Evolutionary conservation across 2,797 vertebrate species (phyloP), one percentile per base, ranked within the genome.

Genomic region (Brachymystax lenok): DNA sequence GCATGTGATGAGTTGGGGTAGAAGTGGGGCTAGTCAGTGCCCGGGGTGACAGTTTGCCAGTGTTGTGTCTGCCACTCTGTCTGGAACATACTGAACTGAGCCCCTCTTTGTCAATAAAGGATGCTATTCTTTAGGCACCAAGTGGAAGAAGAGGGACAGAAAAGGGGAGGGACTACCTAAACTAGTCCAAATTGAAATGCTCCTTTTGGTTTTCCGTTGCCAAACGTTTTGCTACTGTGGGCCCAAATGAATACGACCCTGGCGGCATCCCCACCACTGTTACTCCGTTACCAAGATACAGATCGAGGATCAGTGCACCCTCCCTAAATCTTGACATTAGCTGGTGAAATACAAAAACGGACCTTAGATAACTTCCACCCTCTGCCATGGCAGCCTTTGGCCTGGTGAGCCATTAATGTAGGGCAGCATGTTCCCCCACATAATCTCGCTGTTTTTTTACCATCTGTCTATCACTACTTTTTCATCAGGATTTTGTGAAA

Each of bases 401-500:
- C 66, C 76, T 66, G 33, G n/a, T 50, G 27, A 75, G 54, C 75
- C 50, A 74, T 74, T 73, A 79, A 86, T 88, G 82, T 81, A 71
- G 81, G 81, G 40, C 78, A 24, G 10, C 81, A 77, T 85, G 79
- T 85, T 83, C 79, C 79, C 27, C 33, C 73, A 83, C 66, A 61
- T 85, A 83, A 85, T 90, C 79, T 75, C 63, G 40, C 50, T 77
- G 56, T 24, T 24, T 17, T 35, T 61, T 66, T 78, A 72, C 73
- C 30, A 51, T 40, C 5, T 75, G 40, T 72, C 63, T 84, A 76
- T 68, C 50, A 83, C 64, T 80, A 66, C 68, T 10, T 71, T 86
- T 87, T 89, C 77, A 84, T 86, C 73, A 79, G 88, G 88, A 91
- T 91, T 93, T 84, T 80, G 74, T 74, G 73, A 82, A 91, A 92